Evolutionary conservation across 2,797 vertebrate species (phyloP).

Genomic region (Sitta carolinensis): DNA sequence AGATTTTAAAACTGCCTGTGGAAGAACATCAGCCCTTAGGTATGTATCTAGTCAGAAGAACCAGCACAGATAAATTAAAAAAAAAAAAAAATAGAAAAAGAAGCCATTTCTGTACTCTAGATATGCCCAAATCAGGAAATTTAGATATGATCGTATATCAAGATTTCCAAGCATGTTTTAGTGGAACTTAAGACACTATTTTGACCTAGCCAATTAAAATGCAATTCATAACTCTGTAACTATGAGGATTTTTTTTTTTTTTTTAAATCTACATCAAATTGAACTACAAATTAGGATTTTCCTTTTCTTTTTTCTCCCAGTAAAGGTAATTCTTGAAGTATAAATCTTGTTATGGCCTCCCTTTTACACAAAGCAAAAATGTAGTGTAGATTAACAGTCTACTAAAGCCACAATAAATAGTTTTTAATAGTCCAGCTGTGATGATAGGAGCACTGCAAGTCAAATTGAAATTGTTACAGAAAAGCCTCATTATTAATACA

Average conservation of each 20-base stretch:
- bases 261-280: neutral
- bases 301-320: neutral
- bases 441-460: neutral
- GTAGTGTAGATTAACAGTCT: neutral
- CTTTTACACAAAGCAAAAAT: neutral
- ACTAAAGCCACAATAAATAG: neutral
- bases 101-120: neutral
- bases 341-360: neutral
- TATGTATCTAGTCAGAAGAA: neutral
- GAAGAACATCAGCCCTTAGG: neutral
- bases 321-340: neutral
- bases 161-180: neutral
- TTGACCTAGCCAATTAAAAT: neutral
- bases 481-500: neutral
- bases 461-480: neutral
- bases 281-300: neutral
- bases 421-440: neutral
- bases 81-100: too few relatives aligned
- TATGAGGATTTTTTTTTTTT: neutral
- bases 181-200: neutral
- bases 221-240: neutral
- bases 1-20: neutral
- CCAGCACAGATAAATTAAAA: accelerated
- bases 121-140: neutral
- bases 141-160: neutral